Evolutionary conservation across 2,113 vertebrate genomes (phyloP).

Genomic region (Lagopus muta): DNA sequence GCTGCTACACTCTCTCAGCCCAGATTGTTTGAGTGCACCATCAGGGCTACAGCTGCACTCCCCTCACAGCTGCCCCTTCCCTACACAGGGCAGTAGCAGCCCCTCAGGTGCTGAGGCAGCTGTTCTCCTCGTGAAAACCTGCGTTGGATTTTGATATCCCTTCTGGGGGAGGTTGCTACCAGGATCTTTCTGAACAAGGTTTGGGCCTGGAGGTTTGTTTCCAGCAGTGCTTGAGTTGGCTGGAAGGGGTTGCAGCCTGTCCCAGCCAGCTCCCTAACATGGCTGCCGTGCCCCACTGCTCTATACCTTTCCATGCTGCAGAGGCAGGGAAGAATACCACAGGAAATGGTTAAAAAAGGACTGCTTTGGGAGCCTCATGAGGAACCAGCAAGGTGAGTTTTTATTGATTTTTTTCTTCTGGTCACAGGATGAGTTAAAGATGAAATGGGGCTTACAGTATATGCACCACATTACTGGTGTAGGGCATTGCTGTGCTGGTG

Average conservation of each 20-base stretch:
- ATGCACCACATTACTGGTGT: rapidly evolving
- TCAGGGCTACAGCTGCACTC: background rate
- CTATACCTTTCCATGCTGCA: background rate
- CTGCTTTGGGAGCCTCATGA: background rate
- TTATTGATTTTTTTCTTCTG: background rate
- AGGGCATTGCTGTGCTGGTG: background rate
- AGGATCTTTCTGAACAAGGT: rapidly evolving
- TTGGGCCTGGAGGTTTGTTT: no score
- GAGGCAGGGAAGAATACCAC: background rate
- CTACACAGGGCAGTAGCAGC: rapidly evolving
- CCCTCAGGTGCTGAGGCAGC: background rate
- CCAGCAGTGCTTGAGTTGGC: background rate
- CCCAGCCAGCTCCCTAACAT: no score
- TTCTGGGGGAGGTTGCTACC: background rate
- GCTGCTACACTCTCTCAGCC: background rate
- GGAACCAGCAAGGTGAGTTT: background rate
- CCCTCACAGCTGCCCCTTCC: background rate
- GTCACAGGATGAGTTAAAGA: rapidly evolving
- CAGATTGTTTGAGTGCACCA: background rate
- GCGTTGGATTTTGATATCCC: rapidly evolving
- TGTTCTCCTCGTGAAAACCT: no score
- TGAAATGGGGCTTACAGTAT: rapidly evolving
- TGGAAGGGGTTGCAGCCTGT: rapidly evolving
- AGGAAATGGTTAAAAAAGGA: background rate
- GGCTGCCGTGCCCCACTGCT: background rate